phyloP scores from a whole-genome alignment of 2,888 invertebrate genomes.

The Euzetes globulus region DNA sequence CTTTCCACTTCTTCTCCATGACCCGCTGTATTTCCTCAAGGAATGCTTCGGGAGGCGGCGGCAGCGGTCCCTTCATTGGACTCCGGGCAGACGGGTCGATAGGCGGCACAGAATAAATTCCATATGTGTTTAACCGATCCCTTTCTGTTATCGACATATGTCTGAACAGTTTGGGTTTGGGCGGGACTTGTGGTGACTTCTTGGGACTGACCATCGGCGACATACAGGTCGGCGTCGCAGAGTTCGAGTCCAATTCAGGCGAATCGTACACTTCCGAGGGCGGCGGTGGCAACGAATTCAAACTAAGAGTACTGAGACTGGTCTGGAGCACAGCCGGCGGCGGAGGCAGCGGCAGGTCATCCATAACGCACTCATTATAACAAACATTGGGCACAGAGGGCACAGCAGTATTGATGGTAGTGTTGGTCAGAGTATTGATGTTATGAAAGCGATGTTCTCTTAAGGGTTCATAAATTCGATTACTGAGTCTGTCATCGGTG shows the following conservation, averaged over 20 bases:
- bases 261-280: constrained; percentile 39
- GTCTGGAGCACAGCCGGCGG: constrained; percentile 57
- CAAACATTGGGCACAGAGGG: too few species aligned
- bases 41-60: constrained; percentile 58
- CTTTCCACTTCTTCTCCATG: constrained; percentile 79
- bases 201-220: constrained; percentile 37
- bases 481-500: constrained; percentile 39
- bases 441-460: constrained; percentile 23
- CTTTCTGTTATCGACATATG: constrained; percentile 9
- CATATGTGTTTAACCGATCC: not conserved
- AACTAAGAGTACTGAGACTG: constrained; percentile 41
- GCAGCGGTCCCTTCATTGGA: constrained; percentile 35
- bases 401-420: not conserved
- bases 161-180: constrained; percentile 31
- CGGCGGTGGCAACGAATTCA: constrained; percentile 42
- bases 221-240: constrained; percentile 35
- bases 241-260: constrained; percentile 15
- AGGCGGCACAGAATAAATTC: constrained; percentile 41
- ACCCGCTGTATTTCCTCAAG: constrained; percentile 80
- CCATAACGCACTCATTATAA: constrained; percentile 41
- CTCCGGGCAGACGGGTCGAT: constrained; percentile 41
- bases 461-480: constrained; percentile 31
- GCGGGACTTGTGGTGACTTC: constrained; percentile 36
- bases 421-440: not conserved
- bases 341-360: constrained; percentile 60